Base-by-base conservation (phyloP, 2,797 vertebrate genomes). In the Allobates femoralis region DNA sequence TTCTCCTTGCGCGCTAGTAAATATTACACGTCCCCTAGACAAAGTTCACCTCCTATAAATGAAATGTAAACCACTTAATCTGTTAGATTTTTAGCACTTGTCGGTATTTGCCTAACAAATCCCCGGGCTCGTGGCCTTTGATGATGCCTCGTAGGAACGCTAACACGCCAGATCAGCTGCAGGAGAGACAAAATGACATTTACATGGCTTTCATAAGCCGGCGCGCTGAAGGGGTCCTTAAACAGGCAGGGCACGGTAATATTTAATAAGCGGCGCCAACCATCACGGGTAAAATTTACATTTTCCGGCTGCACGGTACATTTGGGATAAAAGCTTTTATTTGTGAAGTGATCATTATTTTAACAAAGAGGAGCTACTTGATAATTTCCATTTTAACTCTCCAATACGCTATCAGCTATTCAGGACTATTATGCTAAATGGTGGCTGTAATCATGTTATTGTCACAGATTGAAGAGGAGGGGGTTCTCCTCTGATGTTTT, bases 251-350 rank as follows among this genome's bases (percentile, higher is more conserved):
- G 96, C 96, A 95, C 91, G 94, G 97, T 97, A 97, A 98, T 98
- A 97, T 99, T 98, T 98, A 99, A 99, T 99, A 98, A 99, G 71
- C 96, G 94, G 96, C 94, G 89, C 92, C 93, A 94, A 94, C 80
- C 96, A 97, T 97, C 97, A 98, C 98, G 96, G 97, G 96, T 93
- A 93, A 95, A 96, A 99, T 99, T 99, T 97, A 96, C 96, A 99
- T 98, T 97, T 96, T 94, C 94, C 90, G 92, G 95, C 95, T 93
- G 66, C 93, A 92, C 93, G 93, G 93, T 93, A 96, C 96, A 97
- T 96, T 94, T 94, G 96, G 96, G 97, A 97, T 94, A 94, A 93
- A 94, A 94, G 95, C 93, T 94, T 95, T 96, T 95, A 96, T 95
- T 95, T 95, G 95, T 96, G 93, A 94, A 94, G 93, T 95, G 95